Conservation (phyloP, 2,113 vertebrate genomes). For the Elgaria multicarinata region DNA sequence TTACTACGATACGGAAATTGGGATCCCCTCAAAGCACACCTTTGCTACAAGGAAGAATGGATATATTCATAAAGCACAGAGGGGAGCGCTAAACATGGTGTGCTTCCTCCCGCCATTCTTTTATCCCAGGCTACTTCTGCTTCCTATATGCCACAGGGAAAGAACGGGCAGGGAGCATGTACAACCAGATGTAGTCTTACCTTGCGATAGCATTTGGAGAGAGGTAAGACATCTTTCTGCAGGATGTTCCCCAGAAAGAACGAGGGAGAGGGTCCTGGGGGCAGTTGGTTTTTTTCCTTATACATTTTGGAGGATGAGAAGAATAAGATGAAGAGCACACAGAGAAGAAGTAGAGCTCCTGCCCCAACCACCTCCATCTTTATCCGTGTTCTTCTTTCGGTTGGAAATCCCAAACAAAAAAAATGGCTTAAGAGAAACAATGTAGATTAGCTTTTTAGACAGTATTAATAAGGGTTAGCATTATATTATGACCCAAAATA, state of each 20-base stretch:
- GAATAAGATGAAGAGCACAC: not conserved
- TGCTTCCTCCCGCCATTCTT: not conserved
- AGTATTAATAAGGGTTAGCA: too few relatives aligned
- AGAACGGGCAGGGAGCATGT: accelerated
- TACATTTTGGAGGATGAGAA: not conserved
- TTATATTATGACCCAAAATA: too few relatives aligned
- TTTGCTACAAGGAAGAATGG: not conserved
- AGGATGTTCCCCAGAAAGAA: constrained; percentile 65
- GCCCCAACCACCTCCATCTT: not conserved
- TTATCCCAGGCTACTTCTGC: accelerated
- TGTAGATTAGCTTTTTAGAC: not conserved
- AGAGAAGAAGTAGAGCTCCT: constrained; percentile 3
- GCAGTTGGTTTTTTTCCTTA: constrained; percentile 33
- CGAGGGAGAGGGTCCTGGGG: constrained; percentile 49
- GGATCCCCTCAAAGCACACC: not conserved
- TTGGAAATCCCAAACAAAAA: not conserved
- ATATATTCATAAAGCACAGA: not conserved
- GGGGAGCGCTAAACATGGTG: too few relatives aligned
- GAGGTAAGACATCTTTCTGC: constrained; percentile 62
- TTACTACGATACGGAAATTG: not conserved
- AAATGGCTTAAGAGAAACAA: not conserved
- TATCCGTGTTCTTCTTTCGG: too few relatives aligned
- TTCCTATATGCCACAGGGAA: not conserved
- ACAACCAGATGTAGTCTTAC: not conserved
- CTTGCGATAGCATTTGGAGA: constrained; percentile 41